A percentile compares a stretch with the other conserved stretches of the same genome.
Evolutionary conservation across 2,888 invertebrate genomes (phyloP).

Genomic region (Cybosia mesomella): DNA sequence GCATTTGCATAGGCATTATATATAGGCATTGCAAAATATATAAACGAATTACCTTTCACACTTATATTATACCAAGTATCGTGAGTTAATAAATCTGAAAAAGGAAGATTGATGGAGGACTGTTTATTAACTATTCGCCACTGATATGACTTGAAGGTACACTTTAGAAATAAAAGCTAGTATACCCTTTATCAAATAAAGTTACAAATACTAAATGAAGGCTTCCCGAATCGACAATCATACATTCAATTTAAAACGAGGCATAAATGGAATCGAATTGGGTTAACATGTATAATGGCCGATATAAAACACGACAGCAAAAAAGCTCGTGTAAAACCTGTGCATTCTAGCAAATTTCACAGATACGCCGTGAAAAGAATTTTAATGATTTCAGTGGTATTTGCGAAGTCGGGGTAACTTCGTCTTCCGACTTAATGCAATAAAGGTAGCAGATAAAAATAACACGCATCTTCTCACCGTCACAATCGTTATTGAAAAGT

Average conservation of each 20-base stretch:
- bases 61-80: not conserved
- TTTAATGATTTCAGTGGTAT: constrained; percentile 58
- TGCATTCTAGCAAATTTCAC: constrained; percentile 53
- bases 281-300: constrained; percentile 49
- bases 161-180: not conserved
- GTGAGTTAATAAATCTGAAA: not conserved
- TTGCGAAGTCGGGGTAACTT: constrained; percentile 54
- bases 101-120: no score
- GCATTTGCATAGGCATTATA: not conserved
- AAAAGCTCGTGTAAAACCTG: constrained; percentile 41
- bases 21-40: no score
- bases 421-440: constrained; percentile 21
- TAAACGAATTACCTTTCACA: no score
- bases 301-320: constrained; percentile 41
- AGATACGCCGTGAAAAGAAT: constrained; percentile 56
- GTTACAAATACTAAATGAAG: constrained; percentile 15
- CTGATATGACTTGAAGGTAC: not conserved
- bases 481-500: not conserved
- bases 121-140: not conserved
- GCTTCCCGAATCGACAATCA: constrained; percentile 32
- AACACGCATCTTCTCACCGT: not conserved
- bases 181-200: not conserved
- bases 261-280: constrained; percentile 46
- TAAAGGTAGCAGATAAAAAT: not conserved
- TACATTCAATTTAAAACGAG: constrained; percentile 45